These are phyloP conservation scores for Macrotrachela quadricornifera DNA, from an alignment of 1,140 invertebrate species.

Conservation along the genomic window DNA sequence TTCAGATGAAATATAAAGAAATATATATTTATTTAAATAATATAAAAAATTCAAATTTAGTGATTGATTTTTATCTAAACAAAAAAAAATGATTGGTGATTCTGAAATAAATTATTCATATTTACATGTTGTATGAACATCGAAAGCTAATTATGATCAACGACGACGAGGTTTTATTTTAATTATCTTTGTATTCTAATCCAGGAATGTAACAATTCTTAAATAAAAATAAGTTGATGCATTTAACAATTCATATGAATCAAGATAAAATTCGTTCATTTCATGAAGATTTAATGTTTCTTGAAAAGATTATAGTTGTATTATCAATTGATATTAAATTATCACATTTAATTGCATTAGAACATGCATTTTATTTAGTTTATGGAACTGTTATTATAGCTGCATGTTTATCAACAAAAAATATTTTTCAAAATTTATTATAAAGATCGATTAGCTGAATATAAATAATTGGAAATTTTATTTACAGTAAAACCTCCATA, in stretches of 20 bases:
- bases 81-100: conserved; percentile 55
- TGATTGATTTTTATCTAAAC: conserved; percentile 83
- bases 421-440: conserved; percentile 54
- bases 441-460: conserved; percentile 36
- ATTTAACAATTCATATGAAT: conserved; percentile 62
- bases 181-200: conserved; percentile 15
- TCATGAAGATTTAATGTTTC: conserved; percentile 73
- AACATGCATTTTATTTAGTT: conserved; percentile 54
- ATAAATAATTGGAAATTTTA: no score
- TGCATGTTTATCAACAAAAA: conserved; percentile 55
- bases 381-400: conserved; percentile 28
- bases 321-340: conserved; percentile 60
- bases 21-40: no score
- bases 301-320: conserved; percentile 56
- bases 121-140: conserved; percentile 61
- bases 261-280: conserved; percentile 35
- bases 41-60: no score
- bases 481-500: no score
- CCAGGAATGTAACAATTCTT: conserved; percentile 48
- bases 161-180: conserved; percentile 50
- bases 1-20: no score
- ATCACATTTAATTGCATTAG: conserved; percentile 62
- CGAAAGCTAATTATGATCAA: conserved; percentile 65
- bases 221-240: conserved; percentile 53
- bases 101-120: conserved; percentile 50